These are phyloP conservation scores for Sminthurides aquaticus DNA, from an alignment of 2,888 invertebrate species.

Conservation along the genomic window DNA sequence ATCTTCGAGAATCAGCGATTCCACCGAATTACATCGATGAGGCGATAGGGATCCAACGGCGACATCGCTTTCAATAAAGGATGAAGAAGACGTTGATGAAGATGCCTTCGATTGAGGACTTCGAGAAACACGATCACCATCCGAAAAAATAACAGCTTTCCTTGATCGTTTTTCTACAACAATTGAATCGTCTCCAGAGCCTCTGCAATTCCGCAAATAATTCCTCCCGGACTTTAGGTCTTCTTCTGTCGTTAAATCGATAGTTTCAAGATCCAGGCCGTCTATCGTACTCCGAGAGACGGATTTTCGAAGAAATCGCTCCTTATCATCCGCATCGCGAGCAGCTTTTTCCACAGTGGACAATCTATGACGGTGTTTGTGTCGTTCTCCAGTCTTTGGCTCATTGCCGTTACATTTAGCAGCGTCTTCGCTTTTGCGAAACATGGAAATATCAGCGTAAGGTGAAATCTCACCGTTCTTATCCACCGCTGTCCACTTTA, in stretches of 20 bases:
- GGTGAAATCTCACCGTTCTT: not conserved
- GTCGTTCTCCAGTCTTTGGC: not conserved
- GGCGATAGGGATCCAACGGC: not conserved
- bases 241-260: constrained; percentile 17
- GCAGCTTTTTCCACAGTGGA: not conserved
- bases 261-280: constrained; percentile 19
- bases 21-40: constrained; percentile 14
- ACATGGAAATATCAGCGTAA: not conserved
- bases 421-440: not conserved
- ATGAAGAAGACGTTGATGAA: not conserved
- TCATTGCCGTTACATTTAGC: not conserved
- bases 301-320: constrained; percentile 5
- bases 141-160: too few species aligned
- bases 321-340: not conserved
- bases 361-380: not conserved
- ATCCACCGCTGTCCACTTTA: not conserved
- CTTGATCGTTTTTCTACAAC: not conserved
- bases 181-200: not conserved
- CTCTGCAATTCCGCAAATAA: not conserved
- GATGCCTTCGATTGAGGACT: not conserved
- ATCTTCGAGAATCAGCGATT: constrained; percentile 16
- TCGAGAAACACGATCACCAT: constrained; percentile 8
- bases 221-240: not conserved
- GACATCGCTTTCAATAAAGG: not conserved
- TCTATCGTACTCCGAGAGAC: constrained; percentile 13